These are phyloP conservation scores for Patiria miniata DNA, from an alignment of 35 echinoderm and acorn worm genomes.

Conservation along the genomic window DNA sequence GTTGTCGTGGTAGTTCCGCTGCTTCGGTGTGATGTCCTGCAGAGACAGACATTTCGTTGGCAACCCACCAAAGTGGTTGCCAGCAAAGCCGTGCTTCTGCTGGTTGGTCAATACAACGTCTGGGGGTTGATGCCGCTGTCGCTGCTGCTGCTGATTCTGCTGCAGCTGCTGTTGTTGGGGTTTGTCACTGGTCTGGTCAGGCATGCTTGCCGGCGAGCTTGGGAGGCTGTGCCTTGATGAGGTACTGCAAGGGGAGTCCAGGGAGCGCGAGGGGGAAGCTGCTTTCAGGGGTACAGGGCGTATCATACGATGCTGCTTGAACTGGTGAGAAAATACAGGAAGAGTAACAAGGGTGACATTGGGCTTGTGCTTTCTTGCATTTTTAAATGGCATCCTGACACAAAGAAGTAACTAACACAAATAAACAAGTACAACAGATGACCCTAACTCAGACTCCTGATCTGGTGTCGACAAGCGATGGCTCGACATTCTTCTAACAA, in stretches of 20 bases:
- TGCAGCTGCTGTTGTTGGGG: not conserved
- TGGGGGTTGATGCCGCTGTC: not conserved
- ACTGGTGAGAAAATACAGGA: not conserved
- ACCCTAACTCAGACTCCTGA: too few species aligned
- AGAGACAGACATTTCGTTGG: conserved; percentile 34
- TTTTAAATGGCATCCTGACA: too few species aligned
- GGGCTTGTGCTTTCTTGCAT: too few species aligned
- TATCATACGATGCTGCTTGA: conserved; percentile 29
- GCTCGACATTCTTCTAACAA: too few species aligned
- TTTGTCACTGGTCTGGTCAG: not conserved
- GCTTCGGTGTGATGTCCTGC: conserved; percentile 42
- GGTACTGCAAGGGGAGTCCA: conserved; percentile 28
- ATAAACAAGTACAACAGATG: too few species aligned
- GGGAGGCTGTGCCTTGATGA: conserved; percentile 37
- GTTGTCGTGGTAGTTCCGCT: conserved; percentile 14
- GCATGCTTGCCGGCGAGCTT: conserved; percentile 18
- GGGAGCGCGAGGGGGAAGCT: conserved; percentile 5
- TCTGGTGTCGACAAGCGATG: too few species aligned
- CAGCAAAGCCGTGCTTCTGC: not conserved
- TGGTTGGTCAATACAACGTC: conserved; percentile 32
- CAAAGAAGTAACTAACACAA: too few species aligned
- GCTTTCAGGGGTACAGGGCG: conserved; percentile 31
- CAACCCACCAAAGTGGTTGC: conserved; percentile 17
- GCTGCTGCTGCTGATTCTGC: not conserved
- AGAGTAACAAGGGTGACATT: not conserved